Conservation (phyloP, 2,113 vertebrate genomes). For the Mionectes macconnelli region DNA sequence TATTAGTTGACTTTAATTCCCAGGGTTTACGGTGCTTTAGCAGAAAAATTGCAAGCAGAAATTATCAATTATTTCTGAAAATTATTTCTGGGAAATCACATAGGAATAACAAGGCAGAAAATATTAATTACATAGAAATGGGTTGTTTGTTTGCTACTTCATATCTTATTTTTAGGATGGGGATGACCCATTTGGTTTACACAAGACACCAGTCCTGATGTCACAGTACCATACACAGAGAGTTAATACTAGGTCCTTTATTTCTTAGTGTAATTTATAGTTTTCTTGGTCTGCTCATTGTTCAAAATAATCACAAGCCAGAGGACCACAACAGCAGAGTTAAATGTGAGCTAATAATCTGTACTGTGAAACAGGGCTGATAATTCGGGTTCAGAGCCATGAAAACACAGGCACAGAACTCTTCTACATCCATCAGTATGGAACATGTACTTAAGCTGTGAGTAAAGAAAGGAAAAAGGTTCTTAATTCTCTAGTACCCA, state of each 20-base stretch:
- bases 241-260: neutral
- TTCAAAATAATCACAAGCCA: neutral
- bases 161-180: neutral
- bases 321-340: neutral
- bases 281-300: neutral
- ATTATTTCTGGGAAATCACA: neutral
- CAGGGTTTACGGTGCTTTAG: neutral
- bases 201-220: neutral
- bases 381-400: neutral
- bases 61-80: neutral
- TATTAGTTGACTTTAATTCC: neutral
- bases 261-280: neutral
- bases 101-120: neutral
- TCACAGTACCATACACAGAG: neutral
- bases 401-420: neutral
- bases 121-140: neutral
- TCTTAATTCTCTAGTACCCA: neutral
- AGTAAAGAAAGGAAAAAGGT: neutral
- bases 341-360: neutral
- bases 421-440: neutral
- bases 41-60: neutral
- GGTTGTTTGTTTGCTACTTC: neutral
- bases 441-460: neutral
- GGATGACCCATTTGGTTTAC: neutral
- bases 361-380: neutral